phyloP scores from a whole-genome alignment of 2,797 vertebrate genomes.

The Fringilla coelebs region DNA sequence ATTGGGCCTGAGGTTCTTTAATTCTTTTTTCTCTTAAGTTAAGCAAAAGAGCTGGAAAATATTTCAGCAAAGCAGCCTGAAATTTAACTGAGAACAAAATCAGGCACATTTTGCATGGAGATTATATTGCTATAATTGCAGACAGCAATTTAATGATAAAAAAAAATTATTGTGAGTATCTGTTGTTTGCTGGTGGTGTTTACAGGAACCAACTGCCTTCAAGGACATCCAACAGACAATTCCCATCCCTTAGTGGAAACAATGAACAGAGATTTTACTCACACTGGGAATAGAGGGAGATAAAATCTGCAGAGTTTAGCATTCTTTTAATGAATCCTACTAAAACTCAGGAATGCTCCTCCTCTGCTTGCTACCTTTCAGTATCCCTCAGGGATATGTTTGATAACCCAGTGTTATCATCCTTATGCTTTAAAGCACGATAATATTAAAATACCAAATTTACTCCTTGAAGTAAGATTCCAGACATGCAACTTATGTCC shows the following conservation, averaged over 20 bases:
- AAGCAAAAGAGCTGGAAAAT: slow-evolving; percentile 6
- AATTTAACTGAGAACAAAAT: slow-evolving; percentile 16
- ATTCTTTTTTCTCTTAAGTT: neutral
- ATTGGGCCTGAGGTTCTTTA: neutral
- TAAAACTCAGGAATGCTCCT: neutral
- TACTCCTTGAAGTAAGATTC: neutral
- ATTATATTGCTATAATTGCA: neutral
- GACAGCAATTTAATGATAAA: neutral
- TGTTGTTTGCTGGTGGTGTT: neutral
- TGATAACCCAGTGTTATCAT: neutral
- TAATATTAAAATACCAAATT: neutral
- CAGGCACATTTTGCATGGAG: neutral
- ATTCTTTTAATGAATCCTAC: neutral
- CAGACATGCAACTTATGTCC: neutral
- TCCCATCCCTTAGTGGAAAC: neutral
- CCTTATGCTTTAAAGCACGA: neutral
- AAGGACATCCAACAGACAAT: neutral
- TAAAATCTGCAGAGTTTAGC: neutral
- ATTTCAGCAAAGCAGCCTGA: neutral
- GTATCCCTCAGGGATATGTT: neutral
- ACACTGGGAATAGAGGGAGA: neutral
- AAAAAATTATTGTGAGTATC: neutral
- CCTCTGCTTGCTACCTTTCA: neutral
- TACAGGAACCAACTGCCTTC: neutral
- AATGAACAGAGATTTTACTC: neutral